Base-by-base conservation (phyloP, 2,888 invertebrate species). In the Resseliella maxima region DNA sequence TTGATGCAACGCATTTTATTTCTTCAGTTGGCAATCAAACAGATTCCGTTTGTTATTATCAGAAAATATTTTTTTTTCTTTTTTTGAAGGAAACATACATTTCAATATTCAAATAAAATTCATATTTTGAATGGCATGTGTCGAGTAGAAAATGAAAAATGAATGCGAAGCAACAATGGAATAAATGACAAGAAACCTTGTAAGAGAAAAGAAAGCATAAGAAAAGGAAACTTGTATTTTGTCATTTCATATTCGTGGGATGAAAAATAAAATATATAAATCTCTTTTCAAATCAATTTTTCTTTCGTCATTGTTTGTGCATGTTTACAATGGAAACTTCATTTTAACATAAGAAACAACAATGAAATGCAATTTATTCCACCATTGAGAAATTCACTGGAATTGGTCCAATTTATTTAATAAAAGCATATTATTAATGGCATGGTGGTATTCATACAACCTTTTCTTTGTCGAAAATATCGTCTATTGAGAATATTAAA, bases 361-460 rank as follows among this genome's bases (percentile, higher is more conserved):
- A 24, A 59, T 31, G 31, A 35, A 72, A 31, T 72, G 31, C 72
- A 15, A 72, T 72, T 72, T 31, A 31, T 35, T 5, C 18, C 2
- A 15, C 21, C 31, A 21, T 72, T 35, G 72, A 72, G 18, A 59
- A 59, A 24, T 59, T 24, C n/a, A 5, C 24, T 24, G 59, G 59
- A 59, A 24, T 24, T 15, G 31, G 31, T 72, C 72, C 72, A 72
- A 35, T 72, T 72, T 72, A 72, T 15, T 72, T 72, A 72, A 59
- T 59, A 24, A 59, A 59, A 59, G 50, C 50, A 24, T 59, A n/a
- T 24, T 3, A 24, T 24, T 24, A 59, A 8, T 18, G 21, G 24
- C 15, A 72, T 72, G 72, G 15, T n/a, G n/a, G n/a, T n/a, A n/a
- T 72, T 72, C 72, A 31, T 72, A 24, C 59, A 59, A 59, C 59